A percentile compares a stretch with the other conserved stretches of the same genome.
phyloP scores from a whole-genome alignment of 2,797 vertebrate genomes.

The Diceros bicornis region DNA sequence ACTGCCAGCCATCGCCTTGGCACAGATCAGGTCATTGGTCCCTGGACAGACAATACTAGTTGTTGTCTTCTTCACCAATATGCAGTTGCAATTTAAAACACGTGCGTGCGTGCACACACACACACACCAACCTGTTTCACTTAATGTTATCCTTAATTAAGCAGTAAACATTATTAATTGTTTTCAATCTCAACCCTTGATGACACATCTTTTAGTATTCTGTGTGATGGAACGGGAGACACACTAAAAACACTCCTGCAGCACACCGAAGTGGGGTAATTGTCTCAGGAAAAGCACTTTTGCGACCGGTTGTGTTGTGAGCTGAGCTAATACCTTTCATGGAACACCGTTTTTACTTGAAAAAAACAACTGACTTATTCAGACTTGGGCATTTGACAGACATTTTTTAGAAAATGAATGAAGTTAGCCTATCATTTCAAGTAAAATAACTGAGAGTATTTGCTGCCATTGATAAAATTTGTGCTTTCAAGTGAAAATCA shows the following conservation, averaged over 20 bases:
- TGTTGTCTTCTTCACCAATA: neutral
- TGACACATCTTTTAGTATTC: neutral
- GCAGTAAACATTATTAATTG: too few relatives aligned
- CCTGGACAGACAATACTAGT: neutral
- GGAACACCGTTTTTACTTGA: neutral
- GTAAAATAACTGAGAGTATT: neutral
- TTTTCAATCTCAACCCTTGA: neutral
- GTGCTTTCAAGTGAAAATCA: neutral
- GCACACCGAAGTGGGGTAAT: fast-evolving
- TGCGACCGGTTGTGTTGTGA: fast-evolving
- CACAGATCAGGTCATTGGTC: neutral
- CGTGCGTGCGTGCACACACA: too few relatives aligned
- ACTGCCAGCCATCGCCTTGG: neutral
- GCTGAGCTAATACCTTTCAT: neutral
- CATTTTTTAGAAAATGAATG: neutral
- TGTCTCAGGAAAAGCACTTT: neutral
- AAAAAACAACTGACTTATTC: neutral
- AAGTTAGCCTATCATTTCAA: neutral
- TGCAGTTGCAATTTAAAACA: neutral
- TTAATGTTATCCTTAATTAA: neutral
- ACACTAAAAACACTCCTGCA: neutral
- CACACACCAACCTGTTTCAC: neutral
- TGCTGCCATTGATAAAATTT: neutral
- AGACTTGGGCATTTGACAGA: neutral
- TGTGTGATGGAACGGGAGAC: neutral